These are phyloP conservation scores for Piliocolobus tephrosceles DNA, from an alignment of 2,113 vertebrate genomes.

Conservation along the genomic window DNA sequence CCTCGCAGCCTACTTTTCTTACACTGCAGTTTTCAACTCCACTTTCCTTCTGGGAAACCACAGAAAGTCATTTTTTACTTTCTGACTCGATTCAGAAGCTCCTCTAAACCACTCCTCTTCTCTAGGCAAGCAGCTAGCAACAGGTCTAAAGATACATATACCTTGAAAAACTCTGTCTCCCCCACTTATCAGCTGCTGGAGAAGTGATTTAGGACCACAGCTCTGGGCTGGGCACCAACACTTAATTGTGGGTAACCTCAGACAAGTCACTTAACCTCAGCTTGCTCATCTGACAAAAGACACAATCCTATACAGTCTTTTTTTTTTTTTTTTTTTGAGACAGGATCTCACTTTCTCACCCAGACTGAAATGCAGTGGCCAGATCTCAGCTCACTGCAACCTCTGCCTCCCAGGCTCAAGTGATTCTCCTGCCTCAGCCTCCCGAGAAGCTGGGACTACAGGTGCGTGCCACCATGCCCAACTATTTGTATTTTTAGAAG, in stretches of 20 bases:
- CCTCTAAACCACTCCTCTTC: not conserved
- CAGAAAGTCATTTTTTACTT: slow-evolving; percentile 13
- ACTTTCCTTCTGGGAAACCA: not conserved
- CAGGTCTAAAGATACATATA: not conserved
- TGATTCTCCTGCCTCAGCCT: too few species aligned
- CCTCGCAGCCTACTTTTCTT: not conserved
- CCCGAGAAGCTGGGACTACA: too few species aligned
- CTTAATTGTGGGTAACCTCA: not conserved
- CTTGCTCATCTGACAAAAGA: not conserved
- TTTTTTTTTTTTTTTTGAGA: too few species aligned
- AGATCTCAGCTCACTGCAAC: too few species aligned
- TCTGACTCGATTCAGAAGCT: not conserved
- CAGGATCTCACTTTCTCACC: too few species aligned
- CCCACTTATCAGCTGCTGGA: too few species aligned
- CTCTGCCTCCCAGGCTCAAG: too few species aligned
- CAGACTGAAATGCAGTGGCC: too few species aligned
- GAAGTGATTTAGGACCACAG: not conserved
- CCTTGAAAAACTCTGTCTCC: not conserved
- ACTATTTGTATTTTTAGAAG: too few species aligned
- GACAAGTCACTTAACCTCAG: not conserved
- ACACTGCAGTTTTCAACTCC: not conserved
- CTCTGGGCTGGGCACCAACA: not conserved
- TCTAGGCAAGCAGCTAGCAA: not conserved
- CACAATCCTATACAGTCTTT: not conserved
- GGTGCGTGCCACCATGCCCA: too few species aligned